Percentiles rank a stretch among this genome's conserved stretches.
Evolutionary conservation across 2,113 vertebrate genomes (phyloP).

Genomic region (Phylloscopus whistleri): DNA sequence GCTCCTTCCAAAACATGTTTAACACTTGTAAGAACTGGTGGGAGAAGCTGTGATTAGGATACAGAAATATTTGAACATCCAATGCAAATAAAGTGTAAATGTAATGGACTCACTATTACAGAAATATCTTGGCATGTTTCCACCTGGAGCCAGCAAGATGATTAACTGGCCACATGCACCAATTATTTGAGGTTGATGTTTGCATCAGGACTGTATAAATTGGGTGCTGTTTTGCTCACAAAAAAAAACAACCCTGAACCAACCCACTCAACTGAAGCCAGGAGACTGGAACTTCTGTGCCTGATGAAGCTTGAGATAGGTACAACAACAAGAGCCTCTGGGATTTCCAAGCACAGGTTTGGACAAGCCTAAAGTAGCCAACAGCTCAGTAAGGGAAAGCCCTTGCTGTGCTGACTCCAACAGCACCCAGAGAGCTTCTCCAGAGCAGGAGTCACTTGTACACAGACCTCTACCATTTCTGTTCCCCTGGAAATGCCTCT

Average conservation of each 20-base stretch:
- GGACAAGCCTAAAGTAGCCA: not conserved
- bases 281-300: not conserved
- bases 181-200: not conserved
- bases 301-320: not conserved
- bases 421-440: not conserved
- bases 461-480: not conserved
- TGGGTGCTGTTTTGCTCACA: not conserved
- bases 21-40: not conserved
- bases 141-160: not conserved
- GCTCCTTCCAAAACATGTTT: not conserved
- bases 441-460: not conserved
- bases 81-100: constrained; percentile 23
- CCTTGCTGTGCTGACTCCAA: not conserved
- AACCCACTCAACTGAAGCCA: not conserved
- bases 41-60: not conserved
- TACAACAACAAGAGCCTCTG: not conserved
- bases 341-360: not conserved
- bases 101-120: constrained; percentile 5
- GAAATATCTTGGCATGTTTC: not conserved
- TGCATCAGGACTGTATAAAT: not conserved
- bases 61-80: constrained; percentile 41
- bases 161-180: constrained; percentile 9
- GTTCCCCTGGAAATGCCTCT: not conserved
- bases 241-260: not conserved
- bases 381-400: not conserved